These are phyloP conservation scores for Callipepla californica DNA, from an alignment of 2,113 vertebrate genomes.

Conservation along the genomic window DNA sequence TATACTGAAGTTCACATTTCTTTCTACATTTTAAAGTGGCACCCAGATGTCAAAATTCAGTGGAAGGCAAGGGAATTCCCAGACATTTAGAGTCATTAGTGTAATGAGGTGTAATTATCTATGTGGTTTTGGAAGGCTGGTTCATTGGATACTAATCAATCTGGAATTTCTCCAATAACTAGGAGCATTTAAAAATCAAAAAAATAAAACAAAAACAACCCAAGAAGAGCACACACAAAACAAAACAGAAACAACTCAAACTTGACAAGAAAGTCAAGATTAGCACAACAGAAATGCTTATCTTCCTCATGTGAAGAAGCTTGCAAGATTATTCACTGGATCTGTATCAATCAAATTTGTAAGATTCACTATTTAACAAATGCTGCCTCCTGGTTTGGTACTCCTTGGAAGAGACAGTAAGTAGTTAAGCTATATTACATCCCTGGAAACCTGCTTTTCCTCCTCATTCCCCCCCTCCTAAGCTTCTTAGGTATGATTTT, in stretches of 20 bases:
- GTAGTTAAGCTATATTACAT: background rate
- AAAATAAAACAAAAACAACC: too few relatives aligned
- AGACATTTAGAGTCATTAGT: background rate
- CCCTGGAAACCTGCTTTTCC: background rate
- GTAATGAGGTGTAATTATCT: constrained; percentile 19
- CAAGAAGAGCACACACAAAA: background rate
- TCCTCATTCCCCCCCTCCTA: background rate
- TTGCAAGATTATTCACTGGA: background rate
- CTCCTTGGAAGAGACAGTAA: background rate
- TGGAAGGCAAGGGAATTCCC: background rate
- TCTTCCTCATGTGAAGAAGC: background rate
- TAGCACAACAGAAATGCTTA: background rate
- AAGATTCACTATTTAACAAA: background rate
- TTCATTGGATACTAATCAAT: constrained; percentile 3
- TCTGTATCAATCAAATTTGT: background rate
- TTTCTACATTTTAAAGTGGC: background rate
- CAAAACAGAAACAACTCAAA: background rate
- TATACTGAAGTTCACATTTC: background rate
- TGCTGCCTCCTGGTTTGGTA: background rate
- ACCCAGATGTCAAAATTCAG: background rate
- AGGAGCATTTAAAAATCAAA: background rate
- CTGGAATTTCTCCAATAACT: constrained; percentile 2
- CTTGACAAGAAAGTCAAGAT: background rate
- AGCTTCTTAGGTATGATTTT: constrained; percentile 8
- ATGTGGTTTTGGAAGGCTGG: background rate